phyloP scores from a whole-genome alignment of 2,797 vertebrate species.

The Trachurus trachurus region DNA sequence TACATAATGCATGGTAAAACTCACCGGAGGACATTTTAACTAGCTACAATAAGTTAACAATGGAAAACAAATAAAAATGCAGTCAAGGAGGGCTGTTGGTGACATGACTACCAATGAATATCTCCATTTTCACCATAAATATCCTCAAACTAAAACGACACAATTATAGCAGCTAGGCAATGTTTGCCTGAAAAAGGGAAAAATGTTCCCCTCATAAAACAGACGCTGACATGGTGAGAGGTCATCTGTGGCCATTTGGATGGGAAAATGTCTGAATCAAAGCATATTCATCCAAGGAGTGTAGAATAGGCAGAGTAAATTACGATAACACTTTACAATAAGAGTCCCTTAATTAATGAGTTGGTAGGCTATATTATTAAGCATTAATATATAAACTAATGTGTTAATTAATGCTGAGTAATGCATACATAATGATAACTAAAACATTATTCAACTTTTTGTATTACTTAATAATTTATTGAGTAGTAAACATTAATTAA shows the following conservation, averaged over 20 bases:
- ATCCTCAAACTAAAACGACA: constrained; percentile 59
- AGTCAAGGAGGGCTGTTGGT: constrained; percentile 36
- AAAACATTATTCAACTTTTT: too few species aligned
- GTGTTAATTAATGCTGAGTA: too few species aligned
- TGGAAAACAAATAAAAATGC: constrained; percentile 56
- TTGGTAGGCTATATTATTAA: too few species aligned
- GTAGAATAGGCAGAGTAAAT: constrained; percentile 21
- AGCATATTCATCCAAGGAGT: constrained; percentile 31
- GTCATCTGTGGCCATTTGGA: constrained; percentile 58
- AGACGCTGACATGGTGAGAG: constrained; percentile 53
- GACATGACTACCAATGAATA: constrained; percentile 45
- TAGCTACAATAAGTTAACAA: constrained; percentile 8
- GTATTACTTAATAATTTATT: too few species aligned
- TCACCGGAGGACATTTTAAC: constrained; percentile 31
- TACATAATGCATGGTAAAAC: constrained; percentile 8
- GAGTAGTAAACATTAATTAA: too few species aligned
- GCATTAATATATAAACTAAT: too few species aligned
- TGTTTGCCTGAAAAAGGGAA: constrained; percentile 54
- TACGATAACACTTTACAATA: too few species aligned
- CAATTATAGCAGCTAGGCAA: constrained; percentile 31
- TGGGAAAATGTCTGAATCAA: constrained; percentile 41
- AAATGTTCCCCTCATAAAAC: constrained; percentile 64
- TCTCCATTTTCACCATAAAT: constrained; percentile 63
- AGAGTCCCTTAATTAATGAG: too few species aligned
- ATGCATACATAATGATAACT: too few species aligned